Evolutionary conservation across 2,888 invertebrate genomes (phyloP), one percentile per base, ranked within the genome.

Genomic region (Trisateles emortualis): DNA sequence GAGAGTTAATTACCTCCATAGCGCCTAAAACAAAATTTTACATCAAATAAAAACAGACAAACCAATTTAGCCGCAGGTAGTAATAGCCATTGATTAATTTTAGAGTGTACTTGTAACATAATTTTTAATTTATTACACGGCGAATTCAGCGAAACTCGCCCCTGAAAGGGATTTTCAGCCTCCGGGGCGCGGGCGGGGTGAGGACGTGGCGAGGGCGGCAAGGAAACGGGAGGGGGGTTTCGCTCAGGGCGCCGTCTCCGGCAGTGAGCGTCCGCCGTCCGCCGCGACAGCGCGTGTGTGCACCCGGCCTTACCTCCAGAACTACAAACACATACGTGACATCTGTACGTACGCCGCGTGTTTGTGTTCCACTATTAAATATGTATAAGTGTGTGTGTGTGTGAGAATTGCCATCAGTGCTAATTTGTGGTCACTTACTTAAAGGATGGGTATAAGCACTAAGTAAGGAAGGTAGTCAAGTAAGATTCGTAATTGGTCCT

Each of bases 161-260:
- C 66, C 68, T 72, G 76, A 74, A 80, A 79, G 73, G 81, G 82
- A 83, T 83, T 80, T 78, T 77, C 76, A 78, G 79, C 68, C 60
- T 76, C 72, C 68, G 54, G 68, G 57, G 62, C 58, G 49, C 56
- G 55, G 30, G 58, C 47, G 61, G 63, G 63, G 47, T 42, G 50
- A 17, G 38, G 49, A 53, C 50, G 57, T 46, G 58, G 56, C 30
- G 68, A 14, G 30, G 35, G 61, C 39, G 70, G 52, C 55, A 57
- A 38, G 53, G 51, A 56, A 57, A 64, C 65, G 54, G 53, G 65
- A 61, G 53, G 59, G 71, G 60, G 57, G 65, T 46, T 56, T 71
- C 73, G 72, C 66, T 68, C 67, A 63, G 61, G 68, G 81, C 82
- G 80, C 78, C 76, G 66, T 74, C 79, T 84, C 86, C 88, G 88